phyloP scores from a whole-genome alignment of 2,113 vertebrate genomes.

The Erinaceus europaeus region DNA sequence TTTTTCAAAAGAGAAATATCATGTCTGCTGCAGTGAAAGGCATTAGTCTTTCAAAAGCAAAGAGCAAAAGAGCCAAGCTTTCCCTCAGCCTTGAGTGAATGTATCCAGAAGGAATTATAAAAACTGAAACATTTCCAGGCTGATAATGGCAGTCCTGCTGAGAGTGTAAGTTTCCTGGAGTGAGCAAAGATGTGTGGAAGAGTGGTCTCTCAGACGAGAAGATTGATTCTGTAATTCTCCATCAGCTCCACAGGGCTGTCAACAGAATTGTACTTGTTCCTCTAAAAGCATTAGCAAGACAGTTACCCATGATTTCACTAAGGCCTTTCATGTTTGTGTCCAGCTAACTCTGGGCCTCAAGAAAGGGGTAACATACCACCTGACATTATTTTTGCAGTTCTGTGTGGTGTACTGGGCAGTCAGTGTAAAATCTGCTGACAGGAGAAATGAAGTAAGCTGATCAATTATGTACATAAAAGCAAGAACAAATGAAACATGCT shows the following conservation, averaged over 20 bases:
- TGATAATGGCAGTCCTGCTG: conserved; percentile 69
- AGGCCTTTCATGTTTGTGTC: conserved; percentile 23
- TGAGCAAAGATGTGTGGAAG: background rate
- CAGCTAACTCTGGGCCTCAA: background rate
- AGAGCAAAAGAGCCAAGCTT: background rate
- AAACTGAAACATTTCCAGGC: conserved; percentile 65
- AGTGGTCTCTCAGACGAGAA: conserved; percentile 56
- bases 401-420: background rate
- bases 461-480: background rate
- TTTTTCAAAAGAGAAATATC: background rate
- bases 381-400: background rate
- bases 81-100: conserved; percentile 2
- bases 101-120: conserved; percentile 13
- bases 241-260: conserved; percentile 37
- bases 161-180: conserved; percentile 58
- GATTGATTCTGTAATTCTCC: conserved; percentile 64
- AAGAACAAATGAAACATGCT: background rate
- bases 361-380: background rate
- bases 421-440: background rate
- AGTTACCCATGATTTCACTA: conserved; percentile 37
- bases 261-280: conserved; percentile 22
- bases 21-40: background rate
- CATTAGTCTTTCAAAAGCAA: conserved; percentile 1
- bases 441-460: background rate
- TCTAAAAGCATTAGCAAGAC: conserved; percentile 60